phyloP scores from a whole-genome alignment of 2,797 vertebrate genomes.

The Myoxocephalus aenaeus region DNA sequence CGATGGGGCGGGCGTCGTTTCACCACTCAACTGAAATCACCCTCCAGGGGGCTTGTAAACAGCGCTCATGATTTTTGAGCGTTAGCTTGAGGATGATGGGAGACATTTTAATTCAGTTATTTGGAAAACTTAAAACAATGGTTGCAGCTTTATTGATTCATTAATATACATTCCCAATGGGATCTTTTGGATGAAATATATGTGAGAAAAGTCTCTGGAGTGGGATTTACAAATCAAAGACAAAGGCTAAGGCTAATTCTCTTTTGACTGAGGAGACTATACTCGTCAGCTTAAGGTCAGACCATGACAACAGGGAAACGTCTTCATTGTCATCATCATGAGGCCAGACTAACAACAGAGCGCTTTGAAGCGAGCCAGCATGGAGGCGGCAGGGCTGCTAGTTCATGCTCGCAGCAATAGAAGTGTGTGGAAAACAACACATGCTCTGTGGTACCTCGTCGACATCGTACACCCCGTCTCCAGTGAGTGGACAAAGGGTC shows the following conservation, averaged over 20 bases:
- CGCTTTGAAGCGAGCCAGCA: slow-evolving; percentile 43
- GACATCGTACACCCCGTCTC: neutral
- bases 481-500: neutral
- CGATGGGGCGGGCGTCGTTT: slow-evolving; percentile 46
- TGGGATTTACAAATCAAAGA: slow-evolving; percentile 27
- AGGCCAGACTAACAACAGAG: slow-evolving; percentile 22
- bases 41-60: slow-evolving; percentile 34
- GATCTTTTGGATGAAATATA: neutral
- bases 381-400: slow-evolving; percentile 37
- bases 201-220: neutral
- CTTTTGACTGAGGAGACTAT: slow-evolving; percentile 11
- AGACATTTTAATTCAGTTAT: slow-evolving; percentile 3
- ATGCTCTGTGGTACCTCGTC: slow-evolving; percentile 22
- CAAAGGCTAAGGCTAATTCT: slow-evolving; percentile 3
- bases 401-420: slow-evolving; percentile 19
- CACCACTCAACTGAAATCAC: slow-evolving; percentile 39
- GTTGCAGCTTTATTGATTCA: slow-evolving; percentile 13
- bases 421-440: slow-evolving; percentile 28
- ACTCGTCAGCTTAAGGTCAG: slow-evolving; percentile 24
- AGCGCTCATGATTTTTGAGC: slow-evolving; percentile 7
- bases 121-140: neutral
- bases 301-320: neutral
- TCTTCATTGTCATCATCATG: too few species aligned
- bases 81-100: slow-evolving; percentile 11
- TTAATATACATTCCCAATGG: neutral